Base-by-base conservation (phyloP, 2,113 vertebrate genomes). In the Cygnus atratus region DNA sequence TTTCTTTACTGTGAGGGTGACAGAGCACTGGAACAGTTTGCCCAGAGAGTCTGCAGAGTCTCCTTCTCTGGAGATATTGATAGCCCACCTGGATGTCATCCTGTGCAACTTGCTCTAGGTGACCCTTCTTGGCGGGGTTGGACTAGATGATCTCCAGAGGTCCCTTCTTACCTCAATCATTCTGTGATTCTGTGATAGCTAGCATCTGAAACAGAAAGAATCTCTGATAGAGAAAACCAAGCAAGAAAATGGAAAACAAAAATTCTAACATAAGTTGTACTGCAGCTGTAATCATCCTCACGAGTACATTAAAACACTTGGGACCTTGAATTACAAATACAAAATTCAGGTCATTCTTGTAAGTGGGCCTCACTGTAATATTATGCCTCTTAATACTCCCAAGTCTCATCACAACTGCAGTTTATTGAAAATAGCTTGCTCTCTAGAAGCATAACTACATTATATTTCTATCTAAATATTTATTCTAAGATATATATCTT, bases 291-390 rank as follows among this genome's bases (percentile, higher is more conserved):
- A 6, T 87, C 94, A 68, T 80, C 13, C 81, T 79, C 84, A 84
- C 58, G 55, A 62, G 41, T 46, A 74, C 37, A 37, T 72, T 85
- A 89, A 83, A 89, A 72, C 84, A 21, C 33, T 62, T 68, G 41
- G 43, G 77, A 89, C 22, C 29, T 26, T 90, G 57, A 90, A 71
- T 86, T 87, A 84, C 37, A 93, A 81, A 81, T 13, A 6, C 10
- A 37, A 74, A 75, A 91, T 95, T 90, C 80, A 73, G 78, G 31
- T 83, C 11, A 88, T 94, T 88, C 75, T 92, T 85, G 5, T 77
- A 91, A 80, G 74, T 35, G 37, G 21, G 13, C 7, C 39, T 93
- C 22, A 28, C 63, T 80, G 78, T 86, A 67, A 62, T 85, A 82
- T 65, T 79, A 58, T 71, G 50, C 25, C n/a, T 86, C 48, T 80